A percentile compares a stretch with the other conserved stretches of the same genome.
These are phyloP conservation scores for Temnothorax longispinosus DNA, from an alignment of 1,140 invertebrate genomes.

Conservation along the genomic window DNA sequence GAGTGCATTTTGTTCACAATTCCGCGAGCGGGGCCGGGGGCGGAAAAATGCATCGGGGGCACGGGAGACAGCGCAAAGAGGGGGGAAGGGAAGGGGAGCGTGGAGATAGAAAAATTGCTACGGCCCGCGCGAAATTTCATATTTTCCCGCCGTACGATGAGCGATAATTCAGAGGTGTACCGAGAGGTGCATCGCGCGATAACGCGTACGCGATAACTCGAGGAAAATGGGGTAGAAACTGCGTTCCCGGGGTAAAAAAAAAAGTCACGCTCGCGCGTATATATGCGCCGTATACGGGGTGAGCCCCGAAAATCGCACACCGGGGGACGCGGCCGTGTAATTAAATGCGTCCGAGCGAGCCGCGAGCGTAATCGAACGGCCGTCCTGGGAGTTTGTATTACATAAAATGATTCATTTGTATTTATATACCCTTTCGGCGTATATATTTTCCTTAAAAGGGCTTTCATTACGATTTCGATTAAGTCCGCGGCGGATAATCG, in stretches of 20 bases:
- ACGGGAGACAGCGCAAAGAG: not conserved
- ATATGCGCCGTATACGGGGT: constrained; percentile 27
- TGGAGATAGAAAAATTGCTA: constrained; percentile 65
- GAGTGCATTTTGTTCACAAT: constrained; percentile 72
- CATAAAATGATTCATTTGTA: constrained; percentile 60
- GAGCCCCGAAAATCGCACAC: constrained; percentile 47
- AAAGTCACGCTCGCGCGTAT: not conserved
- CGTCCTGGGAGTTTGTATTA: constrained; percentile 45
- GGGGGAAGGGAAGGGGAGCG: not conserved
- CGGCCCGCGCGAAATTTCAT: constrained; percentile 70
- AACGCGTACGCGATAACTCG: constrained; percentile 68
- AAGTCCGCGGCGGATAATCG: constrained; percentile 41
- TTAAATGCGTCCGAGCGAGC: constrained; percentile 51
- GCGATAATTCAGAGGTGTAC: constrained; percentile 68
- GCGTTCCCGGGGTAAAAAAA: constrained; percentile 18
- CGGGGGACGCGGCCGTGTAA: constrained; percentile 49
- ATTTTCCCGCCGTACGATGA: constrained; percentile 68
- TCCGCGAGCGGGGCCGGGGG: constrained; percentile 49
- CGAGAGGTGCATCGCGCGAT: constrained; percentile 65
- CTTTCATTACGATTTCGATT: constrained; percentile 54
- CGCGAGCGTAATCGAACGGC: constrained; percentile 55
- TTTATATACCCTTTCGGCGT: constrained; percentile 41
- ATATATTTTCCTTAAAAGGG: constrained; percentile 44
- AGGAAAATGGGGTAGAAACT: constrained; percentile 64
- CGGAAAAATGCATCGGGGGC: not conserved